Base-by-base conservation (phyloP, 1,140 invertebrate species). In the Hyposmocoma kahamanoa region DNA sequence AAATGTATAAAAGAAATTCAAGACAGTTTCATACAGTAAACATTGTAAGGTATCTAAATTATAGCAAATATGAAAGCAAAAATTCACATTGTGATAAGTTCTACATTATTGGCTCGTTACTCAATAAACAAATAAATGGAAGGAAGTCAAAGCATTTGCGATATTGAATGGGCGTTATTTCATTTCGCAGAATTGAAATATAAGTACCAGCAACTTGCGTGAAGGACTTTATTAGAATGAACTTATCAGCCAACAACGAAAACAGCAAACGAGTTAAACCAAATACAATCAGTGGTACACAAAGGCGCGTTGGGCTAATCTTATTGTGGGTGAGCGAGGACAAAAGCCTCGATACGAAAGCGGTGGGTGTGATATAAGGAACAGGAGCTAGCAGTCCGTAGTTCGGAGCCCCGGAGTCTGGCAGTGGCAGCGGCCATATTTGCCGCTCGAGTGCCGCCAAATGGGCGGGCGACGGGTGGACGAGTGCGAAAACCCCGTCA, bases 401-500 rank as follows among this genome's bases (percentile, higher is more conserved):
- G 55, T 53, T 38, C 57, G 59, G 42, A 73, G 67, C 52, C 73
- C 67, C 77, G 75, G 61, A 50, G 47, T 81, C 80, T 84, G 80
- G 48, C 65, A 46, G 42, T 79, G 73, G 69, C 72, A 68, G 64
- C 61, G 59, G 57, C 66, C 74, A 84, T 84, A 82, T 82, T 80
- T 79, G 57, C 66, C 80, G 80, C 77, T 67, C 56, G 67, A 75
- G 62, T 79, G 57, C 66, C 80, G 80, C 77, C 67, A 54, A 65
- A 75, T 60, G 67, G 63, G 49, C 57, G 43, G 42, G 62, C 42
- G 79, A 82, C 72, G 54, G 50, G 53, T 50, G 53, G 42, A 42
- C 53, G 47, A 66, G 72, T 70, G 67, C 67, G 67, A 75, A 71
- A 71, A 72, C 60, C 69, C 64, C 62, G 64, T 62, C 66, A 68